Conservation (phyloP, 2,888 invertebrate species). For the Apamea monoglypha region DNA sequence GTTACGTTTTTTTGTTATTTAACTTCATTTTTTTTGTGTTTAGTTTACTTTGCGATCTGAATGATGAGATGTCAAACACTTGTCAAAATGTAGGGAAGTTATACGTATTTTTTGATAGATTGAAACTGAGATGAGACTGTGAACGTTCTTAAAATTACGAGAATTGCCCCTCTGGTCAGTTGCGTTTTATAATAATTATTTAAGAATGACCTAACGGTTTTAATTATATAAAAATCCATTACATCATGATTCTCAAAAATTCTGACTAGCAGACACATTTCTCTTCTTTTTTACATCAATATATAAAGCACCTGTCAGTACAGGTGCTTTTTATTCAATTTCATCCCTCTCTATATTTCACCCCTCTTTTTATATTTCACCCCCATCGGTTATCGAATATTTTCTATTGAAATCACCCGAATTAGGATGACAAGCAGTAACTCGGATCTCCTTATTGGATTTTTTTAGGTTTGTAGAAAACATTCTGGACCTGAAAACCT, state of each 20-base stretch:
- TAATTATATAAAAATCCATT: not conserved
- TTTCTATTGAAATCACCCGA: slow-evolving; percentile 30
- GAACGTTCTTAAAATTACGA: no score
- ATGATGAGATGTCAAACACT: no score
- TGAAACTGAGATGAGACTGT: no score
- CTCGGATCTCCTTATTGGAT: slow-evolving; percentile 34
- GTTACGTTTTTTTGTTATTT: no score
- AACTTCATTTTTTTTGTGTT: no score
- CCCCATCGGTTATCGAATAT: slow-evolving; percentile 20
- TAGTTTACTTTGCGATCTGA: no score
- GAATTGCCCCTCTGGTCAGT: no score
- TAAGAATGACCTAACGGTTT: no score
- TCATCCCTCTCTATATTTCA: slow-evolving; percentile 6
- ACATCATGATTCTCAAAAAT: not conserved
- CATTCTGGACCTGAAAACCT: slow-evolving; percentile 19
- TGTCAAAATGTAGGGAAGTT: no score
- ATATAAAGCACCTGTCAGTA: slow-evolving; percentile 39
- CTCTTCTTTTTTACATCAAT: not conserved
- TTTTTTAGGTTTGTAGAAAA: slow-evolving; percentile 27
- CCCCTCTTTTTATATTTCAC: slow-evolving; percentile 2
- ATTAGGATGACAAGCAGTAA: slow-evolving; percentile 35
- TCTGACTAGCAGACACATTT: not conserved
- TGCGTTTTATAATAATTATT: not conserved
- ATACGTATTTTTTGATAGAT: no score
- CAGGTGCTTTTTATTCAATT: no score